These are phyloP conservation scores for Rhabdornis inornatus DNA, from an alignment of 2,113 vertebrate species.

Conservation along the genomic window DNA sequence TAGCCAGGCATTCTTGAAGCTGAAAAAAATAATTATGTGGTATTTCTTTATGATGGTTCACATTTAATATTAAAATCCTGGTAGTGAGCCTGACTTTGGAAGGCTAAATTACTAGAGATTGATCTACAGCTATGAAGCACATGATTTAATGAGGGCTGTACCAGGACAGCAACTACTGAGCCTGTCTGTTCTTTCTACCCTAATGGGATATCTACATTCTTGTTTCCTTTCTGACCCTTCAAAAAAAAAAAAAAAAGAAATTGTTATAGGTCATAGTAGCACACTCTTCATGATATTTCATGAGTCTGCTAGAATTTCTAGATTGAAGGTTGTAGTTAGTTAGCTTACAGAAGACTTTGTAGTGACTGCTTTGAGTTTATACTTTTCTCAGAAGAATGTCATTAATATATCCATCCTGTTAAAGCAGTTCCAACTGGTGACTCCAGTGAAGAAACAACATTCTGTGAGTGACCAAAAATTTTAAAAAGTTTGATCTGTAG, in stretches of 20 bases:
- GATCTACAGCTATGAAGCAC: neutral
- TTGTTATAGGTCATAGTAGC: neutral
- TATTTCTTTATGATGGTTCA: neutral
- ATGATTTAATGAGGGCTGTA: neutral
- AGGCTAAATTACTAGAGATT: neutral
- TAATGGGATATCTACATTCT: neutral
- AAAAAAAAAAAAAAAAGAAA: neutral
- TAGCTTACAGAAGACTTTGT: neutral
- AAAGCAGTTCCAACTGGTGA: neutral
- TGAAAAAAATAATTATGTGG: neutral
- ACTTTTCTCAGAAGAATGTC: neutral
- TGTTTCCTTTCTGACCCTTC: neutral
- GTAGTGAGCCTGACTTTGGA: neutral
- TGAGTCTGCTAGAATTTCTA: neutral
- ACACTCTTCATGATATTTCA: neutral
- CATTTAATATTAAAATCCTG: neutral
- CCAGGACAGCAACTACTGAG: neutral
- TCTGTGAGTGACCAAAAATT: neutral
- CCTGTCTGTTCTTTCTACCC: neutral
- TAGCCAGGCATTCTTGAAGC: neutral
- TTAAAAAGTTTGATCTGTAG: neutral
- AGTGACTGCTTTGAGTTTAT: neutral
- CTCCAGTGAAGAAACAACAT: neutral
- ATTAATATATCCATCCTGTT: neutral
- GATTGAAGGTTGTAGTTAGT: neutral